Base-by-base conservation (phyloP, 2,888 invertebrate species). In the Drepana falcataria region DNA sequence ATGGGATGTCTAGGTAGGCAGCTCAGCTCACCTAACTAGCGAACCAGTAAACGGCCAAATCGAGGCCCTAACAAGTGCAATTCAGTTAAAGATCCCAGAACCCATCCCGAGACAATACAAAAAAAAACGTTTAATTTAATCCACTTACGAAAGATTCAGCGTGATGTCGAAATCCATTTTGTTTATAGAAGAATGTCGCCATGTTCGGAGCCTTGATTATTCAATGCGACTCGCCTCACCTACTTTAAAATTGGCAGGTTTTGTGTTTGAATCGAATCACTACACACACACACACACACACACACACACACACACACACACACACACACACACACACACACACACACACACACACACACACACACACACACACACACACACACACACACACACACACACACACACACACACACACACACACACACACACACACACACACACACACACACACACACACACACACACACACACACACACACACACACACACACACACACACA, bases 191-290 rank as follows among this genome's bases (percentile, higher is more conserved):
- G 21, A 21, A 21, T 21, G 21, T 21, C 21, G 21, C 21, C 21
- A 21, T 5, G 37, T 37, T 37, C 3, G 37, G 4, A 37, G 5
- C 5, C 37, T 37, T 4, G 1, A 35, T 35, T 48, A 49, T 72
- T 74, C 67, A 73, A 55, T 48, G 64, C 75, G 77, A 63, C 69
- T 77, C 64, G 7, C 56, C 71, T 73, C 44, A 47, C 63, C 59
- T 61, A 74, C 60, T 49, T 4, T 64, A 62, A 51, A 49, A 58
- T 75, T 80, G 74, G 62, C 63, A 69, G 66, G 59, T 77, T 73
- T 75, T 70, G 57, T 80, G 76, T 69, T 68, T 62, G 69, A 64
- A 65, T 59, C 44, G 48, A 51, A 52, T 49, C 55, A 33, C 54
- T 53, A 56, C 48, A 59, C 53, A 58, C 5, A 57, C 48, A 60